Evolutionary conservation across 1,140 invertebrate species (phyloP).

Genomic region (Branchinecta lindahli): DNA sequence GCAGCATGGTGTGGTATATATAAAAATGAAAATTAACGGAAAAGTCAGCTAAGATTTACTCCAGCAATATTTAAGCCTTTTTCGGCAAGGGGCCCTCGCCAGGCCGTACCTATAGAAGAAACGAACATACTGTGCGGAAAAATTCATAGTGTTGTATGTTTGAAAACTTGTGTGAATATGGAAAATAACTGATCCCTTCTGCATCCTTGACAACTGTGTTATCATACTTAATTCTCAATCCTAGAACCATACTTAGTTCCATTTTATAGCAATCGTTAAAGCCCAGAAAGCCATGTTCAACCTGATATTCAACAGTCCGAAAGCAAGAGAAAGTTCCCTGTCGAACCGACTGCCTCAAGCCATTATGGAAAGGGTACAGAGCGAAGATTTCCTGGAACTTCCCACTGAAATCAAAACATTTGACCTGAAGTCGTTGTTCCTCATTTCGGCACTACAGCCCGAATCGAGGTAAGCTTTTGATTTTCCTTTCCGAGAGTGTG

Average conservation of each 20-base stretch:
- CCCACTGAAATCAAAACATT: neutral
- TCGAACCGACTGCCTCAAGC: neutral
- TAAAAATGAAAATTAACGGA: no score
- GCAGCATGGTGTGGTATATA: no score
- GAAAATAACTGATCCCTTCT: no score
- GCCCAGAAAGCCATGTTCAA: slow-evolving; percentile 2
- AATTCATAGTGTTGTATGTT: no score
- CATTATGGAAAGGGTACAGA: neutral
- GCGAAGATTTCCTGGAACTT: neutral
- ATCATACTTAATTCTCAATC: no score
- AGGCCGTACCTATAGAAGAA: no score
- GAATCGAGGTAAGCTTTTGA: neutral
- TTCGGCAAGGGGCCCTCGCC: no score
- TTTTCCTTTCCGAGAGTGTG: neutral
- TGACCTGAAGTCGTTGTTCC: neutral
- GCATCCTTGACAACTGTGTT: no score
- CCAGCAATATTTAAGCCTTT: no score
- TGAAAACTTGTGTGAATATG: no score
- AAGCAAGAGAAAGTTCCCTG: neutral
- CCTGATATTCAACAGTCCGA: neutral
- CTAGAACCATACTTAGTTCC: neutral
- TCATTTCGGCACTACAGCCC: neutral
- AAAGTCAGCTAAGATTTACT: no score
- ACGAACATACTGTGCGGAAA: no score
- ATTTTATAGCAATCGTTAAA: neutral